A percentile compares a stretch with the other conserved stretches of the same genome.
These are phyloP conservation scores for Cerastis leucographa DNA, from an alignment of 2,888 invertebrate genomes.

Conservation along the genomic window DNA sequence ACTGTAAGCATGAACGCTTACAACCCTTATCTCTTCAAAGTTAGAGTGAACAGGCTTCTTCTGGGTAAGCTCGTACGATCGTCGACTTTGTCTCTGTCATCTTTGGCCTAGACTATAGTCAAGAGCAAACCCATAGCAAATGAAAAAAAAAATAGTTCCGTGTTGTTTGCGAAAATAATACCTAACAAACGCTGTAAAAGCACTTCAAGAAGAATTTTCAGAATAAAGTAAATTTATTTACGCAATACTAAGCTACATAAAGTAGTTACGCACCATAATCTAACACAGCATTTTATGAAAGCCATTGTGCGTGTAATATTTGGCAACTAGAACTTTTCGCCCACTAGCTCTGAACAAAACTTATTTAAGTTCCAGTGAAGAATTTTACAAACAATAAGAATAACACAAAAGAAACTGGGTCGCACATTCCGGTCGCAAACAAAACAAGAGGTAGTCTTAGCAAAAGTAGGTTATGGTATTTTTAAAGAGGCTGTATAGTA, in stretches of 20 bases:
- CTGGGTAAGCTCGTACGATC: too few relatives aligned
- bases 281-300: slow-evolving; percentile 31
- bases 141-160: too few relatives aligned
- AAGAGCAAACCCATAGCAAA: too few relatives aligned
- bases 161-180: background rate
- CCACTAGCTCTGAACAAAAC: slow-evolving; percentile 41
- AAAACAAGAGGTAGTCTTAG: slow-evolving; percentile 40
- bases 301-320: slow-evolving; percentile 41
- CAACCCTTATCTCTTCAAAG: too few relatives aligned
- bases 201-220: background rate
- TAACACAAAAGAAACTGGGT: slow-evolving; percentile 54
- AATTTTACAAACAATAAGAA: slow-evolving; percentile 54
- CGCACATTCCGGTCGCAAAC: slow-evolving; percentile 48
- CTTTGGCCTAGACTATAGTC: too few relatives aligned
- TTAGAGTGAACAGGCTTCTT: too few relatives aligned
- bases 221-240: background rate
- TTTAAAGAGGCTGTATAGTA: slow-evolving; percentile 40
- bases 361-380: slow-evolving; percentile 49
- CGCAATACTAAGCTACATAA: background rate
- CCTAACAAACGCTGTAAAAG: background rate
- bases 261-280: slow-evolving; percentile 18
- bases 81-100: too few relatives aligned
- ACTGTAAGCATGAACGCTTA: background rate
- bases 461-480: slow-evolving; percentile 45
- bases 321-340: slow-evolving; percentile 49